Evolutionary conservation across 2,113 vertebrate species (phyloP).

Genomic region (Megaleporinus macrocephalus): DNA sequence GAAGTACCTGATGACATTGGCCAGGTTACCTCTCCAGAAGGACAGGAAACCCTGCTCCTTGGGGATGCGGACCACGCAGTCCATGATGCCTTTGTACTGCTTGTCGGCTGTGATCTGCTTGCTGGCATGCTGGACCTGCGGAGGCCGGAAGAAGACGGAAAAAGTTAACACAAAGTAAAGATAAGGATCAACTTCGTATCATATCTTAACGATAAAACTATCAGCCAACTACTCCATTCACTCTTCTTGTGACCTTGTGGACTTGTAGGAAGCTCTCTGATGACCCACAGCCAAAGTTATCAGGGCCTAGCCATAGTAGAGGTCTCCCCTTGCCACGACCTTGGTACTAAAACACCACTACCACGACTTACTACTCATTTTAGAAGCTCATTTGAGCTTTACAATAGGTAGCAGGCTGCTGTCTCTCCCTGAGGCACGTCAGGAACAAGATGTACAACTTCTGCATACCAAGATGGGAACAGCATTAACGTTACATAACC

Average conservation of each 20-base stretch:
- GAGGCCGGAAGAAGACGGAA: not conserved
- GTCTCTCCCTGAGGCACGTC: not conserved
- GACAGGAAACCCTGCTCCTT: conserved; percentile 87
- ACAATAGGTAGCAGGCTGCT: no score
- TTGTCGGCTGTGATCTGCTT: conserved; percentile 85
- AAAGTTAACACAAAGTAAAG: not conserved
- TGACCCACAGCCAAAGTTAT: not conserved
- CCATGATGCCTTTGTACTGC: conserved; percentile 90
- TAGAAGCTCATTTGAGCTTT: not conserved
- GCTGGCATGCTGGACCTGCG: conserved; percentile 89
- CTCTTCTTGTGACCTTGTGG: not conserved
- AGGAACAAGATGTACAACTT: not conserved
- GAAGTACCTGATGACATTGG: conserved; percentile 92
- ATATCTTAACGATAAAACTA: no score
- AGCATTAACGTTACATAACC: conserved; percentile 22
- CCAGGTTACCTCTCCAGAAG: conserved; percentile 91
- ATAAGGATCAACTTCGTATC: no score
- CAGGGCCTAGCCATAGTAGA: not conserved
- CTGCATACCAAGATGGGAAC: conserved; percentile 17
- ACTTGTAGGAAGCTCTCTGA: not conserved
- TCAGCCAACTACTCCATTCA: no score
- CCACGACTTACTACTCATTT: not conserved
- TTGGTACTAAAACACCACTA: conserved; percentile 33
- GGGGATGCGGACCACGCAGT: conserved; percentile 88
- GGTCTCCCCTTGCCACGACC: conserved; percentile 63